phyloP scores from a whole-genome alignment of 2,113 vertebrate species.

The Polyodon spathula region DNA sequence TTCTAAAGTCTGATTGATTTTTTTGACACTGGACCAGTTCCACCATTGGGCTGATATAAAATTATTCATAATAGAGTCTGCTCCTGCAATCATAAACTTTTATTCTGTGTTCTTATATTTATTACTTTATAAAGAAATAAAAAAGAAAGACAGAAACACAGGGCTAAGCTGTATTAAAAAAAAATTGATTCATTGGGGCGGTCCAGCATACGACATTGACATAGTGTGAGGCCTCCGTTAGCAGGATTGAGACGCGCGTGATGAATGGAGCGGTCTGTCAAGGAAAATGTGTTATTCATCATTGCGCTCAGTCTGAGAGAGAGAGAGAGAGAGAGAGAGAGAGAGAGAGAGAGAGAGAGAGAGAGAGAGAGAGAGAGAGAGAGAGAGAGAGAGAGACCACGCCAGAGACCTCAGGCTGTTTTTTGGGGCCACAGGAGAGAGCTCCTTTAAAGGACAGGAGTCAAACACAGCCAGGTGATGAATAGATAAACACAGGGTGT shows the following conservation, averaged over 20 bases:
- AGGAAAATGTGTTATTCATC: conserved; percentile 60
- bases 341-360: conserved; percentile 16
- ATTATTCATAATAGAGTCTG: too few relatives aligned
- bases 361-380: conserved; percentile 17
- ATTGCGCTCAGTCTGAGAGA: conserved; percentile 38
- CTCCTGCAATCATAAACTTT: too few relatives aligned
- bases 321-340: not conserved
- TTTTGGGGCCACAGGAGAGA: conserved; percentile 1
- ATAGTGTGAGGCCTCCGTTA: conserved; percentile 47
- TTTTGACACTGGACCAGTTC: too few relatives aligned
- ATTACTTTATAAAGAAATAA: not conserved
- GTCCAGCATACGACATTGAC: conserved; percentile 52
- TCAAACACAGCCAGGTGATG: not conserved
- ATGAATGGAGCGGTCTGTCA: conserved; percentile 66
- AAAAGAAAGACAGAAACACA: conserved; percentile 8
- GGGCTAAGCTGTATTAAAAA: conserved; percentile 45
- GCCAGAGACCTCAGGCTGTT: not conserved
- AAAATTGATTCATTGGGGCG: conserved; percentile 53
- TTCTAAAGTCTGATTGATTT: too few relatives aligned
- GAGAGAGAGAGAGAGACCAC: not conserved
- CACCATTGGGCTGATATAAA: too few relatives aligned
- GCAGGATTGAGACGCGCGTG: conserved; percentile 51
- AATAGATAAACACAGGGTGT: not conserved
- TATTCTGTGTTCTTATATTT: not conserved
- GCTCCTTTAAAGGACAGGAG: conserved; percentile 4